Conservation (phyloP, 2,888 invertebrate genomes). For the Drosophila pseudotakahashii region DNA sequence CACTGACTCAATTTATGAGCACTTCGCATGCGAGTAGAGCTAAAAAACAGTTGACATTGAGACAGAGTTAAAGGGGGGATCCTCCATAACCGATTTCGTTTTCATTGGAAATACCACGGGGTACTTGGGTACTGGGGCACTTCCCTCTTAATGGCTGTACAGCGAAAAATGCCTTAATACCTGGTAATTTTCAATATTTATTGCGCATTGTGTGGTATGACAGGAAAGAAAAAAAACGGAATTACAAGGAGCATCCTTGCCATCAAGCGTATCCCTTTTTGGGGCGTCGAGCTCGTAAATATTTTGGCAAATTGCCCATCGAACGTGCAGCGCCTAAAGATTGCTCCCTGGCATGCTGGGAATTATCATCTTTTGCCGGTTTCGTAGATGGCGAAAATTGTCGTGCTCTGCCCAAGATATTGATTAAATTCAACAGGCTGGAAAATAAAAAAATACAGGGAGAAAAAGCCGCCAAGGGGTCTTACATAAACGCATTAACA, state of each 20-base stretch:
- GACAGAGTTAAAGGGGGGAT: slow-evolving; percentile 16
- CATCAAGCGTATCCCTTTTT: slow-evolving; percentile 46
- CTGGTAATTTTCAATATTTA: slow-evolving; percentile 70
- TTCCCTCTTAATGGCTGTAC: slow-evolving; percentile 46
- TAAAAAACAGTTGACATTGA: slow-evolving; percentile 50
- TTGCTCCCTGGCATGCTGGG: slow-evolving; percentile 10
- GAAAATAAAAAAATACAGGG: background rate
- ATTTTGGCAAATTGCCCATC: slow-evolving; percentile 71
- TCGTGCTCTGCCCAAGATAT: slow-evolving; percentile 56
- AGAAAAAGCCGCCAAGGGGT: background rate
- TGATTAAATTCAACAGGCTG: slow-evolving; percentile 52
- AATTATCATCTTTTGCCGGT: slow-evolving; percentile 42
- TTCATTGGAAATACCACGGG: slow-evolving; percentile 58
- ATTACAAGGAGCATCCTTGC: slow-evolving; percentile 38
- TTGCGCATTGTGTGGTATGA: slow-evolving; percentile 47
- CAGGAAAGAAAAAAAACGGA: slow-evolving; percentile 7
- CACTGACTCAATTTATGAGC: slow-evolving; percentile 41
- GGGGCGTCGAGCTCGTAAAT: slow-evolving; percentile 73
- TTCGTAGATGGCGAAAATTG: slow-evolving; percentile 41
- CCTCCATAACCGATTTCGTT: slow-evolving; percentile 36
- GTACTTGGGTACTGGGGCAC: slow-evolving; percentile 22
- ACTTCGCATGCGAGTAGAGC: slow-evolving; percentile 37
- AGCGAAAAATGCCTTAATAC: slow-evolving; percentile 48
- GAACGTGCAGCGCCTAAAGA: slow-evolving; percentile 62
- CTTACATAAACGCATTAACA: slow-evolving; percentile 39